Evolutionary conservation across 2,888 invertebrate species (phyloP), one percentile per base, ranked within the genome.

Genomic region (Romanomermis culicivorax): DNA sequence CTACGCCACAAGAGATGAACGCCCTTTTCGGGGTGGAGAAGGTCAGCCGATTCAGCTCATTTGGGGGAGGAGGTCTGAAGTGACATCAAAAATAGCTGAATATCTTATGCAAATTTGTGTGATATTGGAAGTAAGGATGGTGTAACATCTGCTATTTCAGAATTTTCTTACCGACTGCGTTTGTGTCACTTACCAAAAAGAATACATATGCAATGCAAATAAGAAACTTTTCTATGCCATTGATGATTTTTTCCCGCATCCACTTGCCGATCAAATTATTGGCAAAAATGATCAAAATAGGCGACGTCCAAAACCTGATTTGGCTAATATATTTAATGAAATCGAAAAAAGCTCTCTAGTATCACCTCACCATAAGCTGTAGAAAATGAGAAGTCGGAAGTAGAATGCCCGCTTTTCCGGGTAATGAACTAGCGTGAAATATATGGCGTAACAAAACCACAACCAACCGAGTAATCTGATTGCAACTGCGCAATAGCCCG

Each of bases 361-460:
- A 36, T 24, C n/a, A 29, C 61, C 71, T 69, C 67, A 78, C 87
- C 87, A 87, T 52, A 85, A 65, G 0, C 84, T 83, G 55, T 83
- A 85, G 62, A 84, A 79, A 24, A 82, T 75, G 64, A 81, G 80
- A 69, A 87, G 83, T 0, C 82, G 82, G 58, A 80, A 79, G 71
- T 86, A 87, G 70, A 88, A 88, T 57, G 75, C 75, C 27, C 79
- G 77, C 73, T 87, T 87, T 64, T 82, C 81, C 0, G 85, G 85
- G 65, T 82, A 84, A 64, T 82, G 82, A 65, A 79, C 81, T 49
- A 85, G 75, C 0, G 87, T 87, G 67, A 82, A 81, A 62, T 81
- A 71, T 25, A 75, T 74, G 1, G 77, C 74, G 62, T 77, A 77
- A 52, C 77, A 73, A 64, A 88, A 88, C 74, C 86, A 81, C 57